These are phyloP conservation scores for Heliconius cydno DNA, from an alignment of 2,888 invertebrate genomes.

Conservation along the genomic window DNA sequence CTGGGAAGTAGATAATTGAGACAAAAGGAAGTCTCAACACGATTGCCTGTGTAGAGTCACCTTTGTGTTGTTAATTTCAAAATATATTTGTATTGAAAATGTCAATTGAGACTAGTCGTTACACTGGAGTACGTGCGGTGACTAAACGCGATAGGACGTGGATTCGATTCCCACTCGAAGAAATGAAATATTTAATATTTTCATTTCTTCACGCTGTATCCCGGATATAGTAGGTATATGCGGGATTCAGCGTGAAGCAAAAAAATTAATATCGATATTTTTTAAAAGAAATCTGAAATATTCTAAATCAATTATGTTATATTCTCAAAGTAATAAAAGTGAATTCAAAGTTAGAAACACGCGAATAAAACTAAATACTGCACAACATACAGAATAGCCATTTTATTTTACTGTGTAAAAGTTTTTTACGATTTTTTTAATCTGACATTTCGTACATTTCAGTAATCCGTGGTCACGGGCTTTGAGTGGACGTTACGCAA, in stretches of 20 bases:
- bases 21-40: too few species aligned
- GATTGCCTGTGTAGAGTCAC: neutral
- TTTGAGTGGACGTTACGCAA: conserved; percentile 6
- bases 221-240: too few species aligned
- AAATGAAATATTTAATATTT: neutral
- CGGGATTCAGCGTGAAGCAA: too few species aligned
- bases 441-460: conserved; percentile 12
- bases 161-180: neutral
- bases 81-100: neutral
- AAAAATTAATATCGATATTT: too few species aligned
- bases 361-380: neutral
- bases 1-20: neutral
- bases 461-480: conserved; percentile 20
- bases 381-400: neutral
- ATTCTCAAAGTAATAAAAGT: neutral
- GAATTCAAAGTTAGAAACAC: neutral
- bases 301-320: neutral
- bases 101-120: too few species aligned
- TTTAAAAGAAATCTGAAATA: neutral
- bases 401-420: conserved; percentile 13
- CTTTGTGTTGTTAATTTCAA: neutral
- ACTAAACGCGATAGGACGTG: neutral
- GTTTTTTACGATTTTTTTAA: conserved; percentile 14
- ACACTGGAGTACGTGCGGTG: too few species aligned
- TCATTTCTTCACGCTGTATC: too few species aligned